Evolutionary conservation across 2,888 invertebrate genomes (phyloP).

Genomic region (Drosophila falleni): DNA sequence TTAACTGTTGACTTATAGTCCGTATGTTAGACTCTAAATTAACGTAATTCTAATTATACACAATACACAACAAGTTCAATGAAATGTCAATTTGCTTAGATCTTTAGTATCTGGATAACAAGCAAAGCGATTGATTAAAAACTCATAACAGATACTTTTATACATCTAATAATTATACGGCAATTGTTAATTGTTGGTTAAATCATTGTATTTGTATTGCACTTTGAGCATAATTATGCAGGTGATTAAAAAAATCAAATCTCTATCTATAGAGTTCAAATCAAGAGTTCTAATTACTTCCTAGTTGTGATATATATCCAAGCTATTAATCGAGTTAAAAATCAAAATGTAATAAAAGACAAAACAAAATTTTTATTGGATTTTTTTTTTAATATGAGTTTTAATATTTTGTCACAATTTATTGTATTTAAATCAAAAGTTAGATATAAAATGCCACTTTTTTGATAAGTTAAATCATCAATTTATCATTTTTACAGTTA

Average conservation of each 20-base stretch:
- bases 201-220: conserved; percentile 1
- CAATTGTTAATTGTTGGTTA: conserved; percentile 1
- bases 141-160: conserved; percentile 9
- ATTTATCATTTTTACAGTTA: no score
- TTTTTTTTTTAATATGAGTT: no score
- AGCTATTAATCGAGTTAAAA: no score
- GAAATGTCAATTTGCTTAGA: conserved; percentile 57
- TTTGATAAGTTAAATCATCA: no score
- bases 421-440: no score
- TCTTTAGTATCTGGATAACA: conserved; percentile 7
- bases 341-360: no score
- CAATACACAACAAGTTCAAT: conserved; percentile 57
- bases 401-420: no score
- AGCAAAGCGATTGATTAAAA: conserved; percentile 8
- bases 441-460: no score
- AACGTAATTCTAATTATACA: conserved; percentile 69
- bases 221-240: conserved; percentile 10
- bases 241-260: neutral
- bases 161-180: conserved; percentile 14
- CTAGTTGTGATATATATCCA: neutral
- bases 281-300: neutral
- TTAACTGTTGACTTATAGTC: conserved; percentile 41
- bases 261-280: neutral
- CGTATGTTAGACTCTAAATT: conserved; percentile 30
- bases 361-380: no score